Evolutionary conservation across 2,113 vertebrate genomes (phyloP), one percentile per base, ranked within the genome.

Genomic region (Microcebus tavaratra): DNA sequence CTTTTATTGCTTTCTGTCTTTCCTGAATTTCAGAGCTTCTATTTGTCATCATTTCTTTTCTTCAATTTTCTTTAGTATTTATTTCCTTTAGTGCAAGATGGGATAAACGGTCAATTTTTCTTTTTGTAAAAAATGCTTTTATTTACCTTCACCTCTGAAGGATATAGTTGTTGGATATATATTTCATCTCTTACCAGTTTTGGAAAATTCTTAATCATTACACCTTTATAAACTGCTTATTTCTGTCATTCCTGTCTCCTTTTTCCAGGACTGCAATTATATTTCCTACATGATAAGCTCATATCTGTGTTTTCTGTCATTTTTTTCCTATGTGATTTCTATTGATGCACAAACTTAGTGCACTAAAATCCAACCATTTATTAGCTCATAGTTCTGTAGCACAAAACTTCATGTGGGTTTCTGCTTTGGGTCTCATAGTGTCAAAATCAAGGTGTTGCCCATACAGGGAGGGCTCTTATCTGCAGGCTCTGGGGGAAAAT

Each of bases 381-480:
- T 65, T 29, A 92, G 8, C 72, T 81, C 39, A 59, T 12, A 34
- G 50, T 67, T 55, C 82, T 50, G 23, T 53, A 14, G 7, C 39
- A n/a, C 76, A 48, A 90, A 91, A 39, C 31, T 87, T 21, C 55
- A 90, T 14, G 27, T 82, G 36, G 31, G 13, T 86, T 42, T 78
- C 59, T 42, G 27, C 23, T 36, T 79, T 73, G 53, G 21, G 13
- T 79, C 8, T 93, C 48, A 31, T 0, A 65, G 29, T 55, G 36
- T 93, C 70, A 93, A 90, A 95, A 91, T 83, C 57, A 84, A 75
- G 75, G 53, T 63, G 29, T 70, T 93, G n/a, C 3, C 23, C 31
- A 29, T 18, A 23, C 1, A 63, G 11, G 57, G 2, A 63, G 11
- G 57, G 2, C 53, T 82, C 75, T 91, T 57, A 72, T 50, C 29